These are phyloP conservation scores for Porites divaricata DNA, from an alignment of 92 coral and sea anemone species.

Conservation along the genomic window DNA sequence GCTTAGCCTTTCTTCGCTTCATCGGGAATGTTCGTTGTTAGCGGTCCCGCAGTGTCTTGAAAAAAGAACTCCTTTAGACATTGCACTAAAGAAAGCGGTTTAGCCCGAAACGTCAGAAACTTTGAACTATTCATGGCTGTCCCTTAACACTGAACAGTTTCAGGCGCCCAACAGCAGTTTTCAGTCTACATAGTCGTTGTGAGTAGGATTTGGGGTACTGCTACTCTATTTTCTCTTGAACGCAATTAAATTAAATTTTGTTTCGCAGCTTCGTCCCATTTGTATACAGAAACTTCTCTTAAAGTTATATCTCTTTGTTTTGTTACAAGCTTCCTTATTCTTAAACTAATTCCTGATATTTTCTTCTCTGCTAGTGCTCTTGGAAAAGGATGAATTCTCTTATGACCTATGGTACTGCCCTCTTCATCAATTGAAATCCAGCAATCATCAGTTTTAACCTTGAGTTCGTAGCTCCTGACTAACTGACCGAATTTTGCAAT, in stretches of 20 bases:
- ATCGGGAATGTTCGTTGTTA: too few species aligned
- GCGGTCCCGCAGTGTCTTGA: too few species aligned
- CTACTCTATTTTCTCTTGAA: background rate
- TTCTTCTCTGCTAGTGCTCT: slow-evolving; percentile 26
- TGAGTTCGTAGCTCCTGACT: slow-evolving; percentile 50
- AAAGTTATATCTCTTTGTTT: slow-evolving; percentile 25
- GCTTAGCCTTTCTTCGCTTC: too few species aligned
- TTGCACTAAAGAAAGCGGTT: too few species aligned
- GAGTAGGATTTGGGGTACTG: too few species aligned
- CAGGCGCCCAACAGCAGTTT: too few species aligned
- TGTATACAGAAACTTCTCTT: slow-evolving; percentile 65
- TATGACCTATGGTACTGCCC: slow-evolving; percentile 82
- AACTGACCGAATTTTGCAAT: slow-evolving; percentile 54
- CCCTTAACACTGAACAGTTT: too few species aligned
- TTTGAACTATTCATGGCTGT: too few species aligned
- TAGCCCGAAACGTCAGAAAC: too few species aligned
- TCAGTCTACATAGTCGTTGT: too few species aligned
- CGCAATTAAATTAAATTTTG: slow-evolving; percentile 20
- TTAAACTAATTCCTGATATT: slow-evolving; percentile 47
- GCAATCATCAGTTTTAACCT: slow-evolving; percentile 23
- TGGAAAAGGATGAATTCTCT: slow-evolving; percentile 84
- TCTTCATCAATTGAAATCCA: slow-evolving; percentile 30
- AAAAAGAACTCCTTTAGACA: too few species aligned
- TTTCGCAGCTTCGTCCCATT: slow-evolving; percentile 70
- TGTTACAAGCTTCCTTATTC: slow-evolving; percentile 58